A percentile compares a stretch with the other conserved stretches of the same genome.
Evolutionary conservation across 2,797 vertebrate species (phyloP).

Genomic region (Graptemys geographica): DNA sequence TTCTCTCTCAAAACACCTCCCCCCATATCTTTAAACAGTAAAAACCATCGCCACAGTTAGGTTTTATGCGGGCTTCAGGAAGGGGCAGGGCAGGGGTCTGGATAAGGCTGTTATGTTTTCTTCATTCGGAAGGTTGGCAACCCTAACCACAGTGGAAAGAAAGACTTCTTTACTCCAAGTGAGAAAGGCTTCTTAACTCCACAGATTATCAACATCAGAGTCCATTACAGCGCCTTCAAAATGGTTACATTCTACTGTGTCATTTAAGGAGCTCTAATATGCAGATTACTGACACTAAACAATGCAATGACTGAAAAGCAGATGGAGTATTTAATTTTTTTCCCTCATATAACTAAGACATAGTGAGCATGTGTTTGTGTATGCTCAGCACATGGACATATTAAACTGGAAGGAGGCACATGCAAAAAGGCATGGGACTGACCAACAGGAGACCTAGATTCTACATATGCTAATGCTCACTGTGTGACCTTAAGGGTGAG

Average conservation of each 20-base stretch:
- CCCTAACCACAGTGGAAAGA: too few species aligned
- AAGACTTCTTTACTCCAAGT: neutral
- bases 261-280: neutral
- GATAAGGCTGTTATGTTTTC: too few species aligned
- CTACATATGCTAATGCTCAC: neutral
- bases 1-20: slow-evolving; percentile 43
- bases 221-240: neutral
- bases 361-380: neutral
- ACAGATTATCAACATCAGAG: neutral
- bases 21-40: neutral
- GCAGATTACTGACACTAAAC: neutral
- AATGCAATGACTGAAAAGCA: neutral
- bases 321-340: neutral
- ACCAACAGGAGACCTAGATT: neutral
- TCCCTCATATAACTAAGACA: neutral
- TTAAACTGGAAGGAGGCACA: rapidly evolving
- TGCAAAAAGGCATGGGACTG: neutral
- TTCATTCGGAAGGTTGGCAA: too few species aligned
- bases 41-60: neutral
- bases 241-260: neutral
- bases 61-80: too few species aligned
- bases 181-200: neutral
- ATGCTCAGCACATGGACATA: neutral
- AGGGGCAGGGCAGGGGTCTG: too few species aligned
- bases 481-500: neutral